A percentile compares a stretch with the other conserved stretches of the same genome.
phyloP scores from a whole-genome alignment of 2,888 invertebrate genomes.

The Eubasilissa splendida region DNA sequence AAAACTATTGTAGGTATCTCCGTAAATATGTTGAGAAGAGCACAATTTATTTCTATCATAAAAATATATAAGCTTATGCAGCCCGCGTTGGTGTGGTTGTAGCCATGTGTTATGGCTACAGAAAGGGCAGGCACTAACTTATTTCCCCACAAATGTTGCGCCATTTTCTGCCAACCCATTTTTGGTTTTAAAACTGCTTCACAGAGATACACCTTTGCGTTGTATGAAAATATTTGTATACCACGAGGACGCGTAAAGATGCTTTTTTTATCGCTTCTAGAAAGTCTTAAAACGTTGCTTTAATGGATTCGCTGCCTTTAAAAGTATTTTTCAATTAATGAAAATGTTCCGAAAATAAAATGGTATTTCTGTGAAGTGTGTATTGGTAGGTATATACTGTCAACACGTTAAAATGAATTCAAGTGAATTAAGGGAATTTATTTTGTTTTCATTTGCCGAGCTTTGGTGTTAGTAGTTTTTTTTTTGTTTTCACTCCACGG shows the following conservation, averaged over 20 bases:
- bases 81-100: constrained; percentile 27
- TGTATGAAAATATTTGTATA: too few species aligned
- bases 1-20: background rate
- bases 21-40: constrained; percentile 13
- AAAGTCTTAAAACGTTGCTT: too few species aligned
- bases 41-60: constrained; percentile 11
- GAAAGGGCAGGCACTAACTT: background rate
- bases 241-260: too few species aligned
- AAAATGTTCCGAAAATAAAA: too few species aligned
- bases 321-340: too few species aligned
- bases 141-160: constrained; percentile 26
- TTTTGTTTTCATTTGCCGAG: constrained; percentile 43
- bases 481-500: constrained; percentile 1
- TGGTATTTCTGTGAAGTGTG: background rate
- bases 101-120: constrained; percentile 23
- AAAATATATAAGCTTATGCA: constrained; percentile 41
- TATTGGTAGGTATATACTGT: background rate
- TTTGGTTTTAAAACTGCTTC: background rate
- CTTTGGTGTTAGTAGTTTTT: constrained; percentile 41
- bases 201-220: too few species aligned
- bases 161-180: constrained; percentile 11
- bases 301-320: too few species aligned
- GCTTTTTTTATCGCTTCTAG: too few species aligned
- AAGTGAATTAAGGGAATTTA: constrained; percentile 42
- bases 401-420: constrained; percentile 11